Percentiles rank a stretch among this genome's conserved stretches.
Conservation (phyloP, 2,113 vertebrate genomes). For the Dasyprocta punctata region DNA sequence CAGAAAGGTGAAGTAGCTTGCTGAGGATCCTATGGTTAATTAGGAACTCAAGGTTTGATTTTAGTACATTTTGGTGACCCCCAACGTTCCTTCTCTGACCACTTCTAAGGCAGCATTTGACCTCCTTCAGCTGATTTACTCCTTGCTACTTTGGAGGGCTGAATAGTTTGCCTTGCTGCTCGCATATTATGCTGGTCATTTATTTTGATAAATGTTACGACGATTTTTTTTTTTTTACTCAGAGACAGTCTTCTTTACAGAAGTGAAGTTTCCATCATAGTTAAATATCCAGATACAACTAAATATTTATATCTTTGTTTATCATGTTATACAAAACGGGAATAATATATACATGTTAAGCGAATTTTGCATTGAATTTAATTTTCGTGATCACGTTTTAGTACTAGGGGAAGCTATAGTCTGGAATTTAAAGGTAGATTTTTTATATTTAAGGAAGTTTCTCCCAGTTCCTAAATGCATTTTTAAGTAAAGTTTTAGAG, state of each 20-base stretch:
- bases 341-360: neutral
- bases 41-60: neutral
- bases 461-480: neutral
- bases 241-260: neutral
- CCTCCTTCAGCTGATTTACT: neutral
- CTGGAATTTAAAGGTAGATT: neutral
- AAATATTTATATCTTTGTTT: neutral
- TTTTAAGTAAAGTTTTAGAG: conserved; percentile 42
- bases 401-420: neutral
- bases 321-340: neutral
- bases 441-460: conserved; percentile 25
- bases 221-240: neutral
- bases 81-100: neutral
- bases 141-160: neutral
- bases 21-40: neutral
- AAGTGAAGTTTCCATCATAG: conserved; percentile 8
- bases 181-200: neutral
- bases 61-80: neutral
- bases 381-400: neutral
- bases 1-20: neutral
- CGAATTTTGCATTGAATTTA: neutral
- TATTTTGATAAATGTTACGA: neutral
- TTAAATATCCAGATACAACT: neutral
- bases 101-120: neutral
- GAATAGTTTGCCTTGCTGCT: neutral